phyloP scores from a whole-genome alignment of 2,797 vertebrate genomes.

The Clarias platycephalus region DNA sequence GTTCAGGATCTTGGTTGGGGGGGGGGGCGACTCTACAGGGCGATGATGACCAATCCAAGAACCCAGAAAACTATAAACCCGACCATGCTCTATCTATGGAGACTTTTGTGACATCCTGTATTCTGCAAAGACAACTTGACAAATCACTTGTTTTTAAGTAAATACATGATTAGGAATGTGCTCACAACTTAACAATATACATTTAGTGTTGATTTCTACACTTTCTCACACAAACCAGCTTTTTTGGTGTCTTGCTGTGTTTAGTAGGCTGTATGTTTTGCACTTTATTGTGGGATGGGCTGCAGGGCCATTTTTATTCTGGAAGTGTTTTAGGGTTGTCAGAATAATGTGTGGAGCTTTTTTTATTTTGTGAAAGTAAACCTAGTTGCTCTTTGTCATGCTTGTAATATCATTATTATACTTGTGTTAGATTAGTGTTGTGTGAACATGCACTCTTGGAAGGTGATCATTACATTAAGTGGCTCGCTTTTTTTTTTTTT shows the following conservation, averaged over 20 bases:
- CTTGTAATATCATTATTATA: background rate
- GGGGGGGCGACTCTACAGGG: too few relatives aligned
- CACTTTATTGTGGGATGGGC: constrained; percentile 66
- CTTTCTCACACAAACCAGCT: background rate
- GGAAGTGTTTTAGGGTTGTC: background rate
- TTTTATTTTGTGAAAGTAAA: constrained; percentile 6
- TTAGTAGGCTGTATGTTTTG: constrained; percentile 64
- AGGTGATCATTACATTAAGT: background rate
- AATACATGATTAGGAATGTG: background rate
- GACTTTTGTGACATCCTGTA: too few relatives aligned
- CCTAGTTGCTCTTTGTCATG: background rate
- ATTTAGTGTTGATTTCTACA: background rate
- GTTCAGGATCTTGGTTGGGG: too few relatives aligned
- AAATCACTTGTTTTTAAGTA: background rate
- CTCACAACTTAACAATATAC: background rate
- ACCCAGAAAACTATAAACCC: too few relatives aligned
- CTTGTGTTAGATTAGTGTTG: background rate
- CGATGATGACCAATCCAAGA: too few relatives aligned
- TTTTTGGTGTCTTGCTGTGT: constrained; percentile 21
- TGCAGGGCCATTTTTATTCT: background rate
- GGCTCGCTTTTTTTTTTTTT: too few relatives aligned
- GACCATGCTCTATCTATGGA: too few relatives aligned
- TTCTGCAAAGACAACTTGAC: background rate
- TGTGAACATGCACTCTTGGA: background rate
- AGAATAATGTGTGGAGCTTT: background rate